Conservation (phyloP, 2,888 invertebrate species). For the Hyppa rectilinea region DNA sequence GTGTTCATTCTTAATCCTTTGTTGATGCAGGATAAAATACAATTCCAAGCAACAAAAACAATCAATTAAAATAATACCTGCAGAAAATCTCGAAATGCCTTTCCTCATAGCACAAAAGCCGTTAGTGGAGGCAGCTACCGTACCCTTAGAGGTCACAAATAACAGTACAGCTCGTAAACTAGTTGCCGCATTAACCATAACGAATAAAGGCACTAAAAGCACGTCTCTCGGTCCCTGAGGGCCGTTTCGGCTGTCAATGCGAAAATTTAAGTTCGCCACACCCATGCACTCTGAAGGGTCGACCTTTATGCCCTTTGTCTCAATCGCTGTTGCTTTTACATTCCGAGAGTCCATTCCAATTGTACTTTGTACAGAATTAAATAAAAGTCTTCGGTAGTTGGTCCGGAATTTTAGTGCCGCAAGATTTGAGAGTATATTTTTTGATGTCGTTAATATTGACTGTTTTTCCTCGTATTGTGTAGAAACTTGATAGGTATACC, state of each 20-base stretch:
- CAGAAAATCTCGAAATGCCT: slow-evolving; percentile 52
- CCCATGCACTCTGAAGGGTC: slow-evolving; percentile 90
- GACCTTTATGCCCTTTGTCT: slow-evolving; percentile 88
- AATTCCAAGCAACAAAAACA: not conserved
- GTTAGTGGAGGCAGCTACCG: slow-evolving; percentile 65
- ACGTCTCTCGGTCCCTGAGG: slow-evolving; percentile 87
- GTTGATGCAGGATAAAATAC: too few relatives aligned
- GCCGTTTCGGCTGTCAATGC: slow-evolving; percentile 90
- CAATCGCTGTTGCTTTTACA: slow-evolving; percentile 82
- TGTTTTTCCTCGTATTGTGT: not conserved
- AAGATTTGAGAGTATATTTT: slow-evolving; percentile 19
- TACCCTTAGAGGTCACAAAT: slow-evolving; percentile 84
- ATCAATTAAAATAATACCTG: slow-evolving; percentile 49
- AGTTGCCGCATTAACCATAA: slow-evolving; percentile 89
- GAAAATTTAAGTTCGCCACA: slow-evolving; percentile 90
- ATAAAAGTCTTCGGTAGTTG: slow-evolving; percentile 63
- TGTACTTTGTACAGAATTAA: slow-evolving; percentile 56
- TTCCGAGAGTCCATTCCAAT: slow-evolving; percentile 65
- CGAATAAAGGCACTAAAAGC: slow-evolving; percentile 91
- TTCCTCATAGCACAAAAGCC: slow-evolving; percentile 63
- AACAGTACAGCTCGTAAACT: slow-evolving; percentile 88
- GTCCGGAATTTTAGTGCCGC: slow-evolving; percentile 37
- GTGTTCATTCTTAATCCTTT: too few relatives aligned
- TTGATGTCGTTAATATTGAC: not conserved
- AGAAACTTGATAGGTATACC: not conserved